Percentiles rank a stretch among this genome's conserved stretches.
Conservation (phyloP, 2,113 vertebrate genomes). For the Carassius gibelio region DNA sequence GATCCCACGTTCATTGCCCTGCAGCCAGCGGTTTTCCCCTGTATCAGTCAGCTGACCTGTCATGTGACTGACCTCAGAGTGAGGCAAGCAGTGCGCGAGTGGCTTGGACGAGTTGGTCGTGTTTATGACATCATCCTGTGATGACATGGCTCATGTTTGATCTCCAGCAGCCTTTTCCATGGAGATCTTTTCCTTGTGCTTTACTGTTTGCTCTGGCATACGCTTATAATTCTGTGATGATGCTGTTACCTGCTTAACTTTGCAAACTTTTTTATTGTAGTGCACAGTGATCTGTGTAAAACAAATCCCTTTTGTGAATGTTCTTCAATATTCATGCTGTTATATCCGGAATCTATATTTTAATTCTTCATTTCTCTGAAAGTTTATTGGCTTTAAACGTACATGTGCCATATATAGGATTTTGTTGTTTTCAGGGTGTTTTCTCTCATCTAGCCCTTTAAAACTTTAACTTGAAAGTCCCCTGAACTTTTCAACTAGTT, state of each 20-base stretch:
- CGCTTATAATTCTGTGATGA: background rate
- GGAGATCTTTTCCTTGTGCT: background rate
- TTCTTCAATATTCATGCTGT: conserved; percentile 43
- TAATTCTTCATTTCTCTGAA: conserved; percentile 38
- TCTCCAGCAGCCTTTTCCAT: background rate
- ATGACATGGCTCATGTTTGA: conserved; percentile 31
- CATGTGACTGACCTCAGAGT: conserved; percentile 90
- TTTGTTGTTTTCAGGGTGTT: too few species aligned
- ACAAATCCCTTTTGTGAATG: conserved; percentile 50
- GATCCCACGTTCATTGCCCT: conserved; percentile 89
- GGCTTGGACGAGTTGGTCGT: conserved; percentile 90
- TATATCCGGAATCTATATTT: conserved; percentile 38
- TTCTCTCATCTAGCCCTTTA: background rate
- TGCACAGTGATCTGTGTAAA: conserved; percentile 35
- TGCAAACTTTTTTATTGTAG: conserved; percentile 40
- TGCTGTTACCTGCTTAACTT: conserved; percentile 23
- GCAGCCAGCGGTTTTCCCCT: conserved; percentile 92
- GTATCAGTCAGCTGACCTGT: conserved; percentile 94
- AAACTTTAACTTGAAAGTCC: background rate
- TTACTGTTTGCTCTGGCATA: conserved; percentile 12
- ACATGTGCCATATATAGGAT: background rate
- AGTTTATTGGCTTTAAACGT: conserved; percentile 7
- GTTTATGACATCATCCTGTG: conserved; percentile 89
- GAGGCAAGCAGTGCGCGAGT: conserved; percentile 91
- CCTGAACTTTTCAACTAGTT: background rate